A percentile compares a stretch with the other conserved stretches of the same genome.
These are phyloP conservation scores for Lathronympha strigana DNA, from an alignment of 2,888 invertebrate species.

Conservation along the genomic window DNA sequence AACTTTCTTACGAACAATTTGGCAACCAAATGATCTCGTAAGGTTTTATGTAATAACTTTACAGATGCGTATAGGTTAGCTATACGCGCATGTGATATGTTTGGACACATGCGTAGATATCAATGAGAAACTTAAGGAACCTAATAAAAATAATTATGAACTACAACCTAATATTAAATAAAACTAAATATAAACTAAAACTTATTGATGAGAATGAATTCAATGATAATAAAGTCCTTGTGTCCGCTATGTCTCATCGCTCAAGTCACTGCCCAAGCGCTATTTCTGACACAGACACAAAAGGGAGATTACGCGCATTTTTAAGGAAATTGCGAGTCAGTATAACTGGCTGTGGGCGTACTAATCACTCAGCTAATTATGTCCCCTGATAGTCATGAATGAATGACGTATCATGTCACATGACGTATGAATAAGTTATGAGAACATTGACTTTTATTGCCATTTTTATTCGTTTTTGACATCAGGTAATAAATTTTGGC, in stretches of 20 bases:
- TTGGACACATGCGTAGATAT: too few species aligned
- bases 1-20: too few species aligned
- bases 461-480: slow-evolving; percentile 30
- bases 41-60: too few species aligned
- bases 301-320: slow-evolving; percentile 57
- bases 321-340: slow-evolving; percentile 57
- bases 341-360: slow-evolving; percentile 53
- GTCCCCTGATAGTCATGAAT: slow-evolving; percentile 12
- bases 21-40: too few species aligned
- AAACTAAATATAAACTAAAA: too few species aligned
- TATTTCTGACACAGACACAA: slow-evolving; percentile 60
- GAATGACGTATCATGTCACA: slow-evolving; percentile 8
- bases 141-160: too few species aligned
- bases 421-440: slow-evolving; percentile 19
- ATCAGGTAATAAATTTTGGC: slow-evolving; percentile 23
- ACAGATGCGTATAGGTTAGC: too few species aligned
- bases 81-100: too few species aligned
- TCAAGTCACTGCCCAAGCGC: slow-evolving; percentile 46
- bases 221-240: background rate
- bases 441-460: slow-evolving; percentile 11
- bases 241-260: slow-evolving; percentile 14
- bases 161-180: too few species aligned
- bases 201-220: too few species aligned
- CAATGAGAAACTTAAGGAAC: too few species aligned
- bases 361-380: slow-evolving; percentile 50